Evolutionary conservation across 2,113 vertebrate species (phyloP), one percentile per base, ranked within the genome.

Genomic region (Struthio camelus): DNA sequence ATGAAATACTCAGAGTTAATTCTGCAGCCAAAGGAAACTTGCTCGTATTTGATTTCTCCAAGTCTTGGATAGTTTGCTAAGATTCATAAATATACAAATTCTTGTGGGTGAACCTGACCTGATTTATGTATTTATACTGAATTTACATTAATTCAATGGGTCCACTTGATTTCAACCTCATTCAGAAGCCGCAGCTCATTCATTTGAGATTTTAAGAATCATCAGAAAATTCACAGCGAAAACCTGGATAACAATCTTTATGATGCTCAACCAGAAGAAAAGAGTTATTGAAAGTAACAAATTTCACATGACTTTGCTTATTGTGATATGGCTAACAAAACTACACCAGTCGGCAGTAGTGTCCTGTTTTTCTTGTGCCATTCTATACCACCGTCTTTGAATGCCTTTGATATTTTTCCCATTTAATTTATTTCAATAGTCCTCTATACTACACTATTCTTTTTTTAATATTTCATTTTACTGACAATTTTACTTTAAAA

Each of bases 391-490:
- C 23, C 14, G 64, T 32, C 23, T 90, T 75, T 87, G 46, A 59
- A 16, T 50, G 38, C 11, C 50, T 92, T 87, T 93, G 71, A 80
- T 38, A 46, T 93, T 87, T 87, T 87, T 62, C 22, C 7, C 32
- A 48, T 79, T 58, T 72, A 4, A 64, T 91, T 79, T 92, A 38
- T 65, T 80, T n/a, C 23, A 59, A 34, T 40, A 61, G 32, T 7
- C 17, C 56, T 15, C 28, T 89, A 59, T 42, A 75, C 16, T 38
- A 42, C 34, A 66, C 27, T 62, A 22, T 3, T 84, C 12, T 4
- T 80, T 7, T 71, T 92, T 28, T 18, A 48, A 30, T 71, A 86
- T 88, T 93, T 62, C 42, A 77, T 91, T 92, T 94, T 92, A 79
- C 20, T 65, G 16, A 56, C 18, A 86, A 62, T 80, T 36, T 77